A percentile compares a stretch with the other conserved stretches of the same genome.
Conservation (phyloP, 2,888 invertebrate genomes). For the Dicyrtoma fusca region DNA sequence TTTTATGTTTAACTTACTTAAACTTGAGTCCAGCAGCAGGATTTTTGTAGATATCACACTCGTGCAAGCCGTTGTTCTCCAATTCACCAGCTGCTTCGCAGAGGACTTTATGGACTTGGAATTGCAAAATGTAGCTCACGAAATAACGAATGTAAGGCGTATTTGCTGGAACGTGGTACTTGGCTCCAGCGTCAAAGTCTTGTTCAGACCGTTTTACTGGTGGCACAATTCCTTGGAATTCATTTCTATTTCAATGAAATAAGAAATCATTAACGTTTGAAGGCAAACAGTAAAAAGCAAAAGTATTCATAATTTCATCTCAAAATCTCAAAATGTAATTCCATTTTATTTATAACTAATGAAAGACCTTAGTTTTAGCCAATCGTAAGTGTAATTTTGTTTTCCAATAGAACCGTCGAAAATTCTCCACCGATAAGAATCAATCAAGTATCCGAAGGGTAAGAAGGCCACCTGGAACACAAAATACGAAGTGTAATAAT, state of each 20-base stretch:
- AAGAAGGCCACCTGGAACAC: constrained; percentile 66
- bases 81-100: constrained; percentile 60
- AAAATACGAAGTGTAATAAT: no score
- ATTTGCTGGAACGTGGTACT: constrained; percentile 71
- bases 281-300: no score
- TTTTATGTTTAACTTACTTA: constrained; percentile 12
- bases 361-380: constrained; percentile 69
- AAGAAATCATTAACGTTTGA: no score
- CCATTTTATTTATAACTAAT: constrained; percentile 4
- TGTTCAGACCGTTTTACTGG: constrained; percentile 70
- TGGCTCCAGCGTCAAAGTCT: constrained; percentile 82
- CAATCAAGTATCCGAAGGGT: constrained; percentile 72
- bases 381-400: constrained; percentile 70
- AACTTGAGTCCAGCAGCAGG: constrained; percentile 44
- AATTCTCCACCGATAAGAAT: constrained; percentile 72
- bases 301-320: no score
- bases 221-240: constrained; percentile 69
- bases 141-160: constrained; percentile 60
- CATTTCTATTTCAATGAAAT: constrained; percentile 43
- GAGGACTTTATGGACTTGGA: constrained; percentile 62
- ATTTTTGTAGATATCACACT: constrained; percentile 61
- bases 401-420: constrained; percentile 68
- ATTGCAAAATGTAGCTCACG: constrained; percentile 62
- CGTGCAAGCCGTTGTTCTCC: constrained; percentile 59
- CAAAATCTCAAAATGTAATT: neutral